Evolutionary conservation across 2,888 invertebrate genomes (phyloP).

Genomic region (Steromphala cineraria): DNA sequence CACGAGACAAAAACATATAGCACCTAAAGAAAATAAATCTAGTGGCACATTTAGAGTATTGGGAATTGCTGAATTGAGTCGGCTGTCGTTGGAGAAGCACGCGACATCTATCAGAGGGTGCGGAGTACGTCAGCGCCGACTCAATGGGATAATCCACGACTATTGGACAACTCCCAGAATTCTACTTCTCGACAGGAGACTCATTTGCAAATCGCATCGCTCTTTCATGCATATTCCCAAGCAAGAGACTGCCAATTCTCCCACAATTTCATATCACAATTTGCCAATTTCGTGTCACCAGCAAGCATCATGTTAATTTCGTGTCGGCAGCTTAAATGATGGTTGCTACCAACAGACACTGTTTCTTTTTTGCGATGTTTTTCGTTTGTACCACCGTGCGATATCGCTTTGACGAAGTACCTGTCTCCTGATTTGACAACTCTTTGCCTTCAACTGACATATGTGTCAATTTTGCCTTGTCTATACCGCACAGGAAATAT

Average conservation of each 20-base stretch:
- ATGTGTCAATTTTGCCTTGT: background rate
- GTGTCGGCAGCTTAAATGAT: background rate
- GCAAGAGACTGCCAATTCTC: background rate
- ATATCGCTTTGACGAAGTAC: background rate
- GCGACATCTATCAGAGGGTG: background rate
- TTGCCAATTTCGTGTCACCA: background rate
- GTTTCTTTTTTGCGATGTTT: background rate
- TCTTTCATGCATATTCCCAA: background rate
- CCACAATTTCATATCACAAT: background rate
- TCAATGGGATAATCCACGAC: background rate
- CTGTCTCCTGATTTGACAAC: constrained; percentile 3
- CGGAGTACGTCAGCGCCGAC: background rate
- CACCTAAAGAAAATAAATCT: background rate
- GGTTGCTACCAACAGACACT: background rate
- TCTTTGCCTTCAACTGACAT: background rate
- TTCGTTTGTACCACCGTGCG: background rate
- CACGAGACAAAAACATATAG: background rate
- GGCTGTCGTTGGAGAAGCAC: background rate
- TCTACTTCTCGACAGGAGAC: background rate
- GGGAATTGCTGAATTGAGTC: background rate
- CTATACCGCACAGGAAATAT: background rate
- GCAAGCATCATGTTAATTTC: background rate
- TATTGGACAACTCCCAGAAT: background rate
- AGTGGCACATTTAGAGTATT: background rate
- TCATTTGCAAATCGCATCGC: background rate